A percentile compares a stretch with the other conserved stretches of the same genome.
Conservation (phyloP, 1,140 invertebrate species). For the Drosophila chauvacae region DNA sequence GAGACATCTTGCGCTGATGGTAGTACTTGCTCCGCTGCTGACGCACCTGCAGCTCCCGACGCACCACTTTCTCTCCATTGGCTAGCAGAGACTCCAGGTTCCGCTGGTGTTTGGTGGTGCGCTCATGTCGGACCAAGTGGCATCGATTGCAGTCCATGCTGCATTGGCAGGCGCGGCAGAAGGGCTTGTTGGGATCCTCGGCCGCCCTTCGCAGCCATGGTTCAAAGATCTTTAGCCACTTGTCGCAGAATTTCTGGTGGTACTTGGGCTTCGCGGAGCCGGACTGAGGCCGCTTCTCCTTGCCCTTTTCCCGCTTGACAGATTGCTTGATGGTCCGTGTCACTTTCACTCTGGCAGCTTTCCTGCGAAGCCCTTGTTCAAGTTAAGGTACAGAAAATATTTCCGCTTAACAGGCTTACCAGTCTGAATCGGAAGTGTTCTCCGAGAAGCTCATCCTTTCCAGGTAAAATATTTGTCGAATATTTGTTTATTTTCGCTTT, state of each 20-base stretch:
- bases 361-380: conserved; percentile 45
- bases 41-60: conserved; percentile 66
- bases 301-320: conserved; percentile 7
- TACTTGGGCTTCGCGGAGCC: conserved; percentile 61
- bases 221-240: conserved; percentile 77
- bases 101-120: conserved; percentile 73
- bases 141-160: conserved; percentile 79
- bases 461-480: not conserved
- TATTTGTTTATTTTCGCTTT: conserved; percentile 13
- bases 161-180: conserved; percentile 75
- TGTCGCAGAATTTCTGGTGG: conserved; percentile 76
- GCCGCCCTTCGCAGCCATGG: conserved; percentile 69
- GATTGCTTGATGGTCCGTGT: conserved; percentile 41
- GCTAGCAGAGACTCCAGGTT: conserved; percentile 69
- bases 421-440: conserved; percentile 76
- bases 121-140: conserved; percentile 74
- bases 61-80: conserved; percentile 69
- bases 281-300: conserved; percentile 9
- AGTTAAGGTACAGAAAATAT: too few relatives aligned
- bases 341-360: conserved; percentile 61
- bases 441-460: conserved; percentile 74
- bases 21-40: conserved; percentile 80
- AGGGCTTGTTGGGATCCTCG: conserved; percentile 77
- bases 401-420: conserved; percentile 37
- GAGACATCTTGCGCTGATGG: conserved; percentile 49